These are phyloP conservation scores for Rhynchomys soricoides DNA, from an alignment of 2,113 vertebrate species.

Conservation along the genomic window DNA sequence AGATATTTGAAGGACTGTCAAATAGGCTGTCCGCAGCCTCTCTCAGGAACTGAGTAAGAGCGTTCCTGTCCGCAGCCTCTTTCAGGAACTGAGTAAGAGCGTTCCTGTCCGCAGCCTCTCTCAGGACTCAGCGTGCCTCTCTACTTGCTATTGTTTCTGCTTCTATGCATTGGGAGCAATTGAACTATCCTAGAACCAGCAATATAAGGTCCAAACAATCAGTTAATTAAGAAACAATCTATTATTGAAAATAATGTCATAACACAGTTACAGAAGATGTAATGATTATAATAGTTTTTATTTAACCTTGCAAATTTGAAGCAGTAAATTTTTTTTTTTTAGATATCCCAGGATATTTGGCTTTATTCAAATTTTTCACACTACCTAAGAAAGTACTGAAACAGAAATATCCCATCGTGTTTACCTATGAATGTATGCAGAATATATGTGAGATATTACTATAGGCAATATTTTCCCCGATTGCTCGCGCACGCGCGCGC, in stretches of 20 bases:
- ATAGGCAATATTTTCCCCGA: neutral
- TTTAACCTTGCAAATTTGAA: neutral
- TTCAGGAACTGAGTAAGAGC: neutral
- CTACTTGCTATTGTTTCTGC: neutral
- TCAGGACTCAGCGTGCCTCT: neutral
- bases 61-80: neutral
- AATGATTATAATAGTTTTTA: neutral
- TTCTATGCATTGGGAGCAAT: neutral
- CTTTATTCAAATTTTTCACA: neutral
- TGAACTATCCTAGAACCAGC: neutral
- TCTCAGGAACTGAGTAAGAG: neutral
- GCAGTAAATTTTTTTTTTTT: neutral
- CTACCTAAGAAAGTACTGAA: neutral
- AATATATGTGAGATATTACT: neutral
- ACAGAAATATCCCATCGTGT: neutral
- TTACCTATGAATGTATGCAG: neutral
- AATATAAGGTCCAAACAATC: neutral
- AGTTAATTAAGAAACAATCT: neutral
- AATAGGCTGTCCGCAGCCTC: no score
- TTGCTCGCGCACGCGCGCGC: rapidly evolving
- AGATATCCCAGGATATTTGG: neutral
- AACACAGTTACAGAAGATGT: neutral
- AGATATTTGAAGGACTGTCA: neutral
- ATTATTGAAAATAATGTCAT: neutral
- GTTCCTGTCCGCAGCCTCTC: neutral